Base-by-base conservation (phyloP, 1,140 invertebrate species). In the Drosophila nasuta region DNA sequence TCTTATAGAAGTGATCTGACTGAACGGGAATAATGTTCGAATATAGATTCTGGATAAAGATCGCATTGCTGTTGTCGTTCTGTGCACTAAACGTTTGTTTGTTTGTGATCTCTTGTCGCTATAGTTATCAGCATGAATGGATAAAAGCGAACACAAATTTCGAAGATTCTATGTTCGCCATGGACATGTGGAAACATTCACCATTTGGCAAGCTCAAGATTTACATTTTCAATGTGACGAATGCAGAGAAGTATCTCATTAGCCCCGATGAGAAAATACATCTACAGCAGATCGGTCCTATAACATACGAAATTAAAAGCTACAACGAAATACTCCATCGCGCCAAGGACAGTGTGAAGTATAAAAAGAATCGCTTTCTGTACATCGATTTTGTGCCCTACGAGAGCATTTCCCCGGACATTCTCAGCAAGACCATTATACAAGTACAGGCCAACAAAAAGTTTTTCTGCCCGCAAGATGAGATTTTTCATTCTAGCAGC, bases 141-240 rank as follows among this genome's bases (percentile, higher is more conserved):
- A 68, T 82, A 20, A 51, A 75, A 51, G 94, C 95, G 86, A 94
- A 95, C 63, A 81, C 95, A 1, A 93, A 93, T 49, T 95, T 96
- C 94, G 93, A 92, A 7, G 93, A 94, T 60, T 94, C 95, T 7
- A 89, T 95, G 54, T 95, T 95, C 8, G 93, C 95, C 0, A 95
- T 93, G 86, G 94, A 95, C 20, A 95, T 94, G 94, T 96, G 95
- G 95, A 83, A 93, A 1, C 93, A 93, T 62, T 56, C 95, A 93
- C 17, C 95, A 94, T 82, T 94, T 94, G 89, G 94, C 94, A 10
- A 91, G 93, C 28, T 93, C 93, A 72, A 93, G 93, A 69, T 93
- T 93, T 94, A 95, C 60, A 75, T 95, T 0, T 96, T 95, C 90
- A 96, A 96, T 81, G 93, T 96, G 3, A 95, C 95, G 1, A 96